Conservation (phyloP, 2,888 invertebrate genomes). For the Gastracanthus pulcherrimus region DNA sequence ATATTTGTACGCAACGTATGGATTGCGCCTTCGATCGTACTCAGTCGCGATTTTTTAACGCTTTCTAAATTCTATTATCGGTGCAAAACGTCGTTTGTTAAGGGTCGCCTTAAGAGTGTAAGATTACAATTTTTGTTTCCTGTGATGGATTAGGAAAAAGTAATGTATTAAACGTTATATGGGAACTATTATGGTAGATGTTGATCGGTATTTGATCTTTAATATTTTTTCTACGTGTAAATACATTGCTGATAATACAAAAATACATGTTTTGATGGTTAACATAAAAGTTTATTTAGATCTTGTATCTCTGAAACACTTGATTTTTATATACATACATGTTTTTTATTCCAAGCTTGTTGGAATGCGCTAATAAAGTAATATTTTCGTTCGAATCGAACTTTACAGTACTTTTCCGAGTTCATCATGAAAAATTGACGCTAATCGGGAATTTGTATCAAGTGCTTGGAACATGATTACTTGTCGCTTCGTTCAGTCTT, state of each 20-base stretch:
- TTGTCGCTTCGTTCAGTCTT: slow-evolving; percentile 45
- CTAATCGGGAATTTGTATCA: slow-evolving; percentile 27
- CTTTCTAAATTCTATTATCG: slow-evolving; percentile 58
- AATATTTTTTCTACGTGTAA: slow-evolving; percentile 61
- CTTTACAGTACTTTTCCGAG: slow-evolving; percentile 54
- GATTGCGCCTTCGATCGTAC: slow-evolving; percentile 65
- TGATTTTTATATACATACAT: slow-evolving; percentile 50
- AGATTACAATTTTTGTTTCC: slow-evolving; percentile 52
- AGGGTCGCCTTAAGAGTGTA: slow-evolving; percentile 54
- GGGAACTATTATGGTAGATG: slow-evolving; percentile 56
- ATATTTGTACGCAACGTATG: slow-evolving; percentile 71
- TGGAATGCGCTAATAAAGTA: slow-evolving; percentile 37
- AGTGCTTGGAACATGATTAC: slow-evolving; percentile 39
- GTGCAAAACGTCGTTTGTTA: slow-evolving; percentile 57
- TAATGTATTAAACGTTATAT: slow-evolving; percentile 56
- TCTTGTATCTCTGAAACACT: slow-evolving; percentile 45
- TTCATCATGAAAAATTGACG: slow-evolving; percentile 48
- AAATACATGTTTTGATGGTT: slow-evolving; percentile 59
- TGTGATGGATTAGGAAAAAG: slow-evolving; percentile 57
- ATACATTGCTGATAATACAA: slow-evolving; percentile 55
- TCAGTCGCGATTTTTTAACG: slow-evolving; percentile 57
- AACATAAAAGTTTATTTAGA: slow-evolving; percentile 52
- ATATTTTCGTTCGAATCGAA: slow-evolving; percentile 32
- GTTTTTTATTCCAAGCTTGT: slow-evolving; percentile 41
- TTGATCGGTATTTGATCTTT: slow-evolving; percentile 58